These are phyloP conservation scores for Odontamblyopus rebecca DNA, from an alignment of 2,797 vertebrate species.

Conservation along the genomic window DNA sequence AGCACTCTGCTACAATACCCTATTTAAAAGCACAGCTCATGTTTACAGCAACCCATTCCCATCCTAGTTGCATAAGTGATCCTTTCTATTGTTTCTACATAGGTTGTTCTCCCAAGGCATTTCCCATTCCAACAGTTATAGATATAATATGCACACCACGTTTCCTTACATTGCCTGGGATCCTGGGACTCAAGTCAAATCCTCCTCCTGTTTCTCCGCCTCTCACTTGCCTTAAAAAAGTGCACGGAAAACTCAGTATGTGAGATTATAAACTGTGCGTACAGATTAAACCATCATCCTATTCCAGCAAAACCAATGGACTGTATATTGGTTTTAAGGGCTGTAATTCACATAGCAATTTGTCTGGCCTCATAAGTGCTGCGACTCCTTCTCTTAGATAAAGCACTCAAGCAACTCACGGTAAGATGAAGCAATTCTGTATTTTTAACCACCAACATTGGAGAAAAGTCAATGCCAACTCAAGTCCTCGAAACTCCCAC, in stretches of 20 bases:
- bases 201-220: constrained; percentile 10
- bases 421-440: constrained; percentile 40
- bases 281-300: constrained; percentile 45
- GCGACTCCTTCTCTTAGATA: constrained; percentile 7
- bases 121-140: constrained; percentile 4
- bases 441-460: constrained; percentile 38
- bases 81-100: constrained; percentile 17
- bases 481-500: constrained; percentile 39
- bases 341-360: constrained; percentile 23
- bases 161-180: constrained; percentile 3
- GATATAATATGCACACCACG: constrained; percentile 3
- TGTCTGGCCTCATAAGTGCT: constrained; percentile 25
- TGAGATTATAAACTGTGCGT: constrained; percentile 34
- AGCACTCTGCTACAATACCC: background rate
- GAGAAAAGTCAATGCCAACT: constrained; percentile 47
- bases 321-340: constrained; percentile 21
- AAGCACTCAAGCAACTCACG: constrained; percentile 20
- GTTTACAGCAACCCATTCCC: background rate
- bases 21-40: background rate
- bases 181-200: constrained; percentile 15
- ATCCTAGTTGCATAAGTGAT: constrained; percentile 11
- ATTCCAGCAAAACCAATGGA: constrained; percentile 18
- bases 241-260: constrained; percentile 12
- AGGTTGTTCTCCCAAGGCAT: constrained; percentile 24
- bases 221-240: constrained; percentile 22